A percentile compares a stretch with the other conserved stretches of the same genome.
phyloP scores from a whole-genome alignment of 2,113 vertebrate genomes.

The Rhinolophus sinicus region DNA sequence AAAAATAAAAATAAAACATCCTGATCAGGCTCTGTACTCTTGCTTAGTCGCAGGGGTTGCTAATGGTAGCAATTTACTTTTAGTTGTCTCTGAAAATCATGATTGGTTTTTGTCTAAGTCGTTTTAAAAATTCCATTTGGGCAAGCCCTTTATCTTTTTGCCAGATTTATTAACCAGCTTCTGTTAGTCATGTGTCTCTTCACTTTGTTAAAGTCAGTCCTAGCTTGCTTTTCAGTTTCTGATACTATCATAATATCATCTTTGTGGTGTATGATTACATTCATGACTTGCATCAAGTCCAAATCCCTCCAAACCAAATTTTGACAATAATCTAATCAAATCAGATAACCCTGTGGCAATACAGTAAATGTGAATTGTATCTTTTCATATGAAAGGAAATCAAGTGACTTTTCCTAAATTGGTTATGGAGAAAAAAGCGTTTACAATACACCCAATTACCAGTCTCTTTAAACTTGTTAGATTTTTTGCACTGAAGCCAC shows the following conservation, averaged over 20 bases:
- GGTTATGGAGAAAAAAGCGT: neutral
- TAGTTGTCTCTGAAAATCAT: neutral
- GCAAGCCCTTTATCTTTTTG: neutral
- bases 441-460: neutral
- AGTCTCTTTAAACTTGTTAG: neutral
- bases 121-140: neutral
- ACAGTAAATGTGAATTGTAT: neutral
- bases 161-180: neutral
- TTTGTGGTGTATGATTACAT: neutral
- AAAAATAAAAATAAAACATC: too few relatives aligned
- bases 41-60: neutral
- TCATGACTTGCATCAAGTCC: neutral
- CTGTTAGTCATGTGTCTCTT: neutral
- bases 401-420: neutral
- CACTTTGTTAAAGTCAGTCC: neutral
- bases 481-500: neutral
- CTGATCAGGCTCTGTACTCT: neutral
- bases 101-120: neutral
- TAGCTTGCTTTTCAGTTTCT: neutral
- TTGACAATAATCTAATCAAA: neutral
- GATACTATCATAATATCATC: neutral
- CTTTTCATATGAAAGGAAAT: neutral
- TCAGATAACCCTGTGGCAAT: neutral
- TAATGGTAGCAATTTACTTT: neutral
- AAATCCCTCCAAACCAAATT: neutral